These are phyloP conservation scores for Australoheros scitulus DNA, from an alignment of 2,113 vertebrate species.

Conservation along the genomic window DNA sequence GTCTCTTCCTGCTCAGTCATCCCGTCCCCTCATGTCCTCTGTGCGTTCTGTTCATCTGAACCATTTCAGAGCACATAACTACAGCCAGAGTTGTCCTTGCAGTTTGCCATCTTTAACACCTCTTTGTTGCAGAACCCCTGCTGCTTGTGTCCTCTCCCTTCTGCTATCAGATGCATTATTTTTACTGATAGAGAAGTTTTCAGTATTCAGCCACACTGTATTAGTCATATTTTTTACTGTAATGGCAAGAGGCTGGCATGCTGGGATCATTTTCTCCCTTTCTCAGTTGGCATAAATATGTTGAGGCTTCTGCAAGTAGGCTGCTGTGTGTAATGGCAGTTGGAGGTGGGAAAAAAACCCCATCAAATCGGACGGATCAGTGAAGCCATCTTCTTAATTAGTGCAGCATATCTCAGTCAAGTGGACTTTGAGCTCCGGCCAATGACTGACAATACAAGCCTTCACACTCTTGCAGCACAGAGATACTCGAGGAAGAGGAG, in stretches of 20 bases:
- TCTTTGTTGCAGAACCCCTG: constrained; percentile 47
- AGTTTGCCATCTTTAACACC: constrained; percentile 32
- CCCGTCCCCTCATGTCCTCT: constrained; percentile 29
- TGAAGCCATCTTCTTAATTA: constrained; percentile 13
- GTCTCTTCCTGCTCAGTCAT: constrained; percentile 30
- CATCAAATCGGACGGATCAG: background rate
- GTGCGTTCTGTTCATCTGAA: constrained; percentile 41
- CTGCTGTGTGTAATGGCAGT: constrained; percentile 7
- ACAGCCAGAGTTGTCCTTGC: constrained; percentile 24
- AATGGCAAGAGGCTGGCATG: constrained; percentile 62
- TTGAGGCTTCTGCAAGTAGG: constrained; percentile 31
- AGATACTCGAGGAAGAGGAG: constrained; percentile 50
- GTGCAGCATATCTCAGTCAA: constrained; percentile 32
- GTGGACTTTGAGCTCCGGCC: constrained; percentile 49
- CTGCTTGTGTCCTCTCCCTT: constrained; percentile 56
- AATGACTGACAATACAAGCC: constrained; percentile 46
- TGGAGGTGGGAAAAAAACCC: constrained; percentile 10
- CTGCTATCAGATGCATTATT: constrained; percentile 47
- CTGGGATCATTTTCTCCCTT: constrained; percentile 41
- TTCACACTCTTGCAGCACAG: constrained; percentile 41
- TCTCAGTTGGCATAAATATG: constrained; percentile 28
- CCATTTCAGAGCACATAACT: constrained; percentile 40
- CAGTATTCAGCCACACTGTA: constrained; percentile 73
- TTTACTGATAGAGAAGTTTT: constrained; percentile 52
- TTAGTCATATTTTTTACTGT: constrained; percentile 68